phyloP scores from a whole-genome alignment of 2,888 invertebrate genomes.

The Amiota communis region DNA sequence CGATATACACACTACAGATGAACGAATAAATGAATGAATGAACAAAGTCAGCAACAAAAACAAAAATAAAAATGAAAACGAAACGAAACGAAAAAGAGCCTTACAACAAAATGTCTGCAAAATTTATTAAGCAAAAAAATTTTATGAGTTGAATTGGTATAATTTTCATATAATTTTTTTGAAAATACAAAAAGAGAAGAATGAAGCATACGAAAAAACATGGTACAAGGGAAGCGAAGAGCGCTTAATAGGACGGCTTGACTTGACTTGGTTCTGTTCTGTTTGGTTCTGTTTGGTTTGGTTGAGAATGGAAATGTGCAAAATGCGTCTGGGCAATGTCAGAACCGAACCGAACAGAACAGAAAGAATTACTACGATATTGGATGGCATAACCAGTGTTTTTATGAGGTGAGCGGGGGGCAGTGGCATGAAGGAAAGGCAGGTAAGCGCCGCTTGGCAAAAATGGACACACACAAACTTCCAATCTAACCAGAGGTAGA shows the following conservation, averaged over 20 bases:
- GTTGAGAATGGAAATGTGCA: conserved; percentile 2
- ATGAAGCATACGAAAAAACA: conserved; percentile 6
- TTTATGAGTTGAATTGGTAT: conserved; percentile 70
- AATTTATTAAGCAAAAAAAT: conserved; percentile 68
- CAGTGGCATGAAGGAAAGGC: background rate
- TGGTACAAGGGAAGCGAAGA: background rate
- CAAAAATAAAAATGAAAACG: background rate
- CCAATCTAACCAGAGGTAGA: no score
- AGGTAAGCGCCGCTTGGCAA: conserved; percentile 21
- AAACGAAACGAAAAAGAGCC: conserved; percentile 15
- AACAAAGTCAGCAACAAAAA: background rate
- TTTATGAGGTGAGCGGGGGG: background rate
- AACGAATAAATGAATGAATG: background rate
- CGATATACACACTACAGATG: background rate
- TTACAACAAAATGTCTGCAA: conserved; percentile 64
- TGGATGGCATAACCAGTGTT: background rate
- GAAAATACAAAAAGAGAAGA: conserved; percentile 59
- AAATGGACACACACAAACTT: conserved; percentile 6
- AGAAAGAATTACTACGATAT: background rate
- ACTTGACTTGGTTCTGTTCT: background rate
- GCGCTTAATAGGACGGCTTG: background rate
- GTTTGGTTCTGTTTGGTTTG: background rate
- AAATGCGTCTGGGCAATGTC: conserved; percentile 18
- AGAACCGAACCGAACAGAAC: background rate
- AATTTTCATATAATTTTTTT: conserved; percentile 70